Base-by-base conservation (phyloP, 2,113 vertebrate species). In the Eurystomus gularis region DNA sequence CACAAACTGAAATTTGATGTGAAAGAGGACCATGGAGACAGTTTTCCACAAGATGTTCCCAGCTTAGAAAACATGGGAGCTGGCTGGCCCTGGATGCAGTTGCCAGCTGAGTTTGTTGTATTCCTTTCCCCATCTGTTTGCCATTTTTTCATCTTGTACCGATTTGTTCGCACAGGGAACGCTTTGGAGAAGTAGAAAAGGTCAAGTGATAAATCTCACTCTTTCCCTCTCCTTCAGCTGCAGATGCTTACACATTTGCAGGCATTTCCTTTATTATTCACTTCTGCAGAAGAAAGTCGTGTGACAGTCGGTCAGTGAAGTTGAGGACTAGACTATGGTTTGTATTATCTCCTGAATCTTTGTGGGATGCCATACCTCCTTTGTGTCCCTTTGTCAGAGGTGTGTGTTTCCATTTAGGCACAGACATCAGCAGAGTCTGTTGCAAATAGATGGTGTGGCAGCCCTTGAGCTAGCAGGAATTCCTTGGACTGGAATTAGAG, bases 101-200 rank as follows among this genome's bases (percentile, higher is more conserved):
- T 70, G 65, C 60, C 82, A 64, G 44, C 42, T 62, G 95, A 94
- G 81, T 88, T 84, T 94, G 44, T 92, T 85, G 65, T 77, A 24
- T 81, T 70, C 14, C 46, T 96, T 31, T 80, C 49, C 44, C 57
- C 92, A 94, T 96, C 93, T 96, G 96, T 92, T 97, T 95, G 96
- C 82, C 78, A 55, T 95, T 97, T 91, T 88, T 85, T 92, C 75
- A 31, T 68, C 61, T 86, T 82, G 55, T 88, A 88, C 82, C 1
- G 6, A 79, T 94, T 94, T 83, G 60, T 94, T 95, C 84, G 7
- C 69, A 89, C 40, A 93, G 66, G 86, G 88, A 93, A 79, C 0
- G 2, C 91, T 86, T 87, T 92, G 77, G 49, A 90, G 88, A 94
- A 84, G 62, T 39, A 82, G 68, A 86, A 90, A 96, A 96, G 86